These are phyloP conservation scores for Rousettus leschenaultii DNA, from an alignment of 2,113 vertebrate genomes.

Conservation along the genomic window DNA sequence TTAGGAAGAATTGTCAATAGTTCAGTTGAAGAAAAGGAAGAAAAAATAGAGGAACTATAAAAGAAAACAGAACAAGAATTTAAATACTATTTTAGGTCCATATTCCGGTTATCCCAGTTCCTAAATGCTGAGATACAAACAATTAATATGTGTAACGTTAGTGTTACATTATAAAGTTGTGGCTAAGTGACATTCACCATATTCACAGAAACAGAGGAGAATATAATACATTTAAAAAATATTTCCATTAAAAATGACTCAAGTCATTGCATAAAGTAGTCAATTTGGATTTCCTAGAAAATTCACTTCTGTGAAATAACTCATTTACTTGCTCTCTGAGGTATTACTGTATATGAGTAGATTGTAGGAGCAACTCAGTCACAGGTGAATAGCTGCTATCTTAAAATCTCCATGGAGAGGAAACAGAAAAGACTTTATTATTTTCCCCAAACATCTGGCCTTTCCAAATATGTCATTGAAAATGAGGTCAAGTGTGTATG, in stretches of 20 bases:
- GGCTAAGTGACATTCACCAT: neutral
- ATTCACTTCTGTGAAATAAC: slow-evolving; percentile 44
- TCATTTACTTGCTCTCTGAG: neutral
- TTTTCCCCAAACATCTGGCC: slow-evolving; percentile 40
- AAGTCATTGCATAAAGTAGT: slow-evolving; percentile 22
- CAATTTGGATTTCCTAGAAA: slow-evolving; percentile 44
- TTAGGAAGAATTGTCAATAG: neutral
- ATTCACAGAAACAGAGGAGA: neutral
- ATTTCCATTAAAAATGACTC: slow-evolving; percentile 18
- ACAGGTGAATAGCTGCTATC: slow-evolving; percentile 37
- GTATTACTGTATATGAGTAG: neutral
- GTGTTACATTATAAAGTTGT: neutral
- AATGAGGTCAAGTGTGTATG: neutral
- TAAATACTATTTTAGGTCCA: neutral
- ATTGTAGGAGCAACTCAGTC: slow-evolving; percentile 19
- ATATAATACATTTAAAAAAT: neutral
- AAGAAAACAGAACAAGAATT: neutral
- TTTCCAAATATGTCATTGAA: slow-evolving; percentile 1
- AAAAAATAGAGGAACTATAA: neutral
- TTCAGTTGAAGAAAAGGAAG: neutral
- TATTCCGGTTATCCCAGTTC: neutral
- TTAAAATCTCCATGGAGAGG: slow-evolving; percentile 38
- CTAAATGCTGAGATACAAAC: neutral
- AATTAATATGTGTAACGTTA: neutral
- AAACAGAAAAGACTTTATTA: slow-evolving; percentile 46